Conservation (phyloP, 2,888 invertebrate species). For the Phyllotreta striolata region DNA sequence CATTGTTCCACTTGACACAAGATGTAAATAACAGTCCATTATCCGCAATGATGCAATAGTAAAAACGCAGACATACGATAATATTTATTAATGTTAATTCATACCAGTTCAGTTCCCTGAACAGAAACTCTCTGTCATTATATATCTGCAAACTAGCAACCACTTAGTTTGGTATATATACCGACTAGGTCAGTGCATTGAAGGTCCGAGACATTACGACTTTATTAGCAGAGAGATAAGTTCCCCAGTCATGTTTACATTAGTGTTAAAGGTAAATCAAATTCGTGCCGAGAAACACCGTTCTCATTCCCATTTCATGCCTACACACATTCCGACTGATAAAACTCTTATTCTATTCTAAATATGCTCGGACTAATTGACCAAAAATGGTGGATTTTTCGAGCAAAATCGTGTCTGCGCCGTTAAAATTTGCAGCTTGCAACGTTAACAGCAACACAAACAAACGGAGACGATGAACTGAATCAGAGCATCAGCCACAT, state of each 20-base stretch:
- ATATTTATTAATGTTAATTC: constrained; percentile 20
- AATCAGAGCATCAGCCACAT: constrained; percentile 32
- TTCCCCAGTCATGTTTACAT: constrained; percentile 32
- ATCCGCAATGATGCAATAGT: constrained; percentile 17
- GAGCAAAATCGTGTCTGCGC: neutral
- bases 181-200: constrained; percentile 34
- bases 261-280: constrained; percentile 27
- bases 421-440: constrained; percentile 28
- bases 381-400: no score
- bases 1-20: constrained; percentile 18
- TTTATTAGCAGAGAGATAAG: constrained; percentile 31
- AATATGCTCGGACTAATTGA: no score
- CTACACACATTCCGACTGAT: no score
- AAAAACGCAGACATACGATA: constrained; percentile 18
- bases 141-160: constrained; percentile 22
- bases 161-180: constrained; percentile 18
- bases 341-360: no score
- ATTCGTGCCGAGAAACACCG: constrained; percentile 4
- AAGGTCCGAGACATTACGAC: constrained; percentile 31
- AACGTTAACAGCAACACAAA: constrained; percentile 32
- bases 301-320: no score
- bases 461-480: constrained; percentile 37
- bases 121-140: constrained; percentile 23
- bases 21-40: constrained; percentile 15
- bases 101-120: constrained; percentile 16